These are phyloP conservation scores for Magallana ariakensis DNA, from an alignment of 1,140 invertebrate genomes.

Conservation along the genomic window DNA sequence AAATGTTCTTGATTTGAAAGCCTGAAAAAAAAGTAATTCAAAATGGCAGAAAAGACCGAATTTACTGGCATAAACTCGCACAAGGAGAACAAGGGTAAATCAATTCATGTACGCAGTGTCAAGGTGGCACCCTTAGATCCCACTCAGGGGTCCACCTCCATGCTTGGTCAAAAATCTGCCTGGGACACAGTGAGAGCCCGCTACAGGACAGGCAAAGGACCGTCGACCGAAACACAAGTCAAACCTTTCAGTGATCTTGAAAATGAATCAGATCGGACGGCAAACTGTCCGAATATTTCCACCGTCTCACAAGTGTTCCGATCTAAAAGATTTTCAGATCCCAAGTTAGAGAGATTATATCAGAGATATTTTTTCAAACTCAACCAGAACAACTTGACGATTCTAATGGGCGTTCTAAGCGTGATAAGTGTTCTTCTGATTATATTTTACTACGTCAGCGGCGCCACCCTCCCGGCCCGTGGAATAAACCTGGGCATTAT, in stretches of 20 bases:
- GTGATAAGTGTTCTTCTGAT: conserved; percentile 85
- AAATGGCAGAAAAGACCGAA: neutral
- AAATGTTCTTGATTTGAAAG: too few species aligned
- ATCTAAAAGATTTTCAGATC: conserved; percentile 72
- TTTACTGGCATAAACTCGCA: neutral
- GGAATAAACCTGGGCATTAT: conserved; percentile 76
- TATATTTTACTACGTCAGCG: conserved; percentile 77
- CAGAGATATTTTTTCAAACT: conserved; percentile 95
- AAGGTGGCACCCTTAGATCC: conserved; percentile 8
- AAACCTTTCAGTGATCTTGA: conserved; percentile 54
- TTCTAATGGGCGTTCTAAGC: conserved; percentile 88
- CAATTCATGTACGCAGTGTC: neutral
- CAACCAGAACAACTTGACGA: conserved; percentile 93
- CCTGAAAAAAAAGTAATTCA: neutral
- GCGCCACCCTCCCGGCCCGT: conserved; percentile 67
- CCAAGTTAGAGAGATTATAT: conserved; percentile 89
- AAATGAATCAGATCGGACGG: conserved; percentile 42
- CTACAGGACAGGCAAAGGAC: conserved; percentile 60
- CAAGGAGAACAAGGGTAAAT: neutral
- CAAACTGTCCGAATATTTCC: conserved; percentile 50
- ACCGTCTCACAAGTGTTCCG: conserved; percentile 63
- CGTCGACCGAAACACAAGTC: conserved; percentile 53
- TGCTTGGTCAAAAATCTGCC: conserved; percentile 64
- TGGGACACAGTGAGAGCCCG: conserved; percentile 72
- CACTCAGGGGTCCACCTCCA: neutral